A percentile compares a stretch with the other conserved stretches of the same genome.
These are phyloP conservation scores for Drosophila vallismaia DNA, from an alignment of 2,888 invertebrate species.

Conservation along the genomic window DNA sequence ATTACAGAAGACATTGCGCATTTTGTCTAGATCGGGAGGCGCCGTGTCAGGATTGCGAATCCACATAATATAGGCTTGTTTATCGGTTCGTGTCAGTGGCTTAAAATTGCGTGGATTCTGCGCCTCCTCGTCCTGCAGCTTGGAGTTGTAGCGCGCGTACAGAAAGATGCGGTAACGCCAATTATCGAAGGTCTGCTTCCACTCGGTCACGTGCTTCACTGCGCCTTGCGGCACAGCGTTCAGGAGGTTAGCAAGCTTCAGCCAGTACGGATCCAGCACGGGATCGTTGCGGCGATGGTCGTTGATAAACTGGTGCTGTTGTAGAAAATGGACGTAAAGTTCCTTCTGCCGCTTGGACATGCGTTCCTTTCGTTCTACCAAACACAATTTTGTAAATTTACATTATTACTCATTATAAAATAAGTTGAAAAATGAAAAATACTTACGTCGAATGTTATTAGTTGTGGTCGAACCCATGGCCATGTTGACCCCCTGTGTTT, in stretches of 20 bases:
- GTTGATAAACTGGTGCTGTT: conserved; percentile 80
- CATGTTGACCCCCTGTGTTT: conserved; percentile 59
- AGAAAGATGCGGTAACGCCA: conserved; percentile 81
- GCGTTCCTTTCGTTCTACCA: conserved; percentile 79
- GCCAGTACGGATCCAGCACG: conserved; percentile 78
- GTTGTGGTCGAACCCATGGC: conserved; percentile 64
- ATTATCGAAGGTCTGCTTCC: conserved; percentile 81
- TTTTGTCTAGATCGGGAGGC: conserved; percentile 80
- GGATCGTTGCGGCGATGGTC: conserved; percentile 81
- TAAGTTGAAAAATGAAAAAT: not conserved
- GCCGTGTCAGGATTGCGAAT: conserved; percentile 81
- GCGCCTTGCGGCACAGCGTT: conserved; percentile 81
- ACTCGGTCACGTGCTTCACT: conserved; percentile 79
- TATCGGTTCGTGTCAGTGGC: conserved; percentile 80
- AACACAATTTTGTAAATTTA: not conserved
- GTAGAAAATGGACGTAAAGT: conserved; percentile 79
- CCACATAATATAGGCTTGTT: conserved; percentile 81
- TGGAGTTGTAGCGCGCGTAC: conserved; percentile 81
- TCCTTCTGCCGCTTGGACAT: conserved; percentile 82
- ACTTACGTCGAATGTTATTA: conserved; percentile 79
- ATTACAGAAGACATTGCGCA: conserved; percentile 82
- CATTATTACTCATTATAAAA: too few species aligned
- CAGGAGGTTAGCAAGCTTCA: conserved; percentile 78
- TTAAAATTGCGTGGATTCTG: conserved; percentile 81
- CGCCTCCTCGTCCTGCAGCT: conserved; percentile 78